Evolutionary conservation across 2,888 invertebrate species (phyloP).

Genomic region (Melieria omissa): DNA sequence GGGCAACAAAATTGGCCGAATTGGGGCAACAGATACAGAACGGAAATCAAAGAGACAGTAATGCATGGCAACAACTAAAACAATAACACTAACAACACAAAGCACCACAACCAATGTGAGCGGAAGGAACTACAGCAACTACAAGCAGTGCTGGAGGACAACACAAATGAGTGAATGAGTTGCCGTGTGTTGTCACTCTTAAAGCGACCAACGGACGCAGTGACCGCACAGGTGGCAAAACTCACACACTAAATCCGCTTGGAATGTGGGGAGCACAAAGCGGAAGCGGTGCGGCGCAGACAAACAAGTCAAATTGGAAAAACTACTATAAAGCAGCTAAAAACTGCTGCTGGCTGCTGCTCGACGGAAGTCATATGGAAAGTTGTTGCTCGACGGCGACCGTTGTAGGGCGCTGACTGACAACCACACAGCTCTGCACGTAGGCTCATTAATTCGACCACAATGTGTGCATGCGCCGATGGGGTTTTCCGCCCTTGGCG

Average conservation of each 20-base stretch:
- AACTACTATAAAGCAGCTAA: too few relatives aligned
- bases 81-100: not conserved
- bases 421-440: not conserved
- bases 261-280: too few relatives aligned
- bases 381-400: not conserved
- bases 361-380: too few relatives aligned
- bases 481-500: not conserved
- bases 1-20: too few relatives aligned
- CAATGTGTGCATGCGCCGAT: not conserved
- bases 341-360: too few relatives aligned
- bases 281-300: too few relatives aligned
- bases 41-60: not conserved
- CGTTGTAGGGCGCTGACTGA: too few relatives aligned
- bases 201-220: not conserved
- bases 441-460: slow-evolving; percentile 4
- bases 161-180: not conserved
- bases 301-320: too few relatives aligned
- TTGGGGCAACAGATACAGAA: not conserved
- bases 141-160: not conserved
- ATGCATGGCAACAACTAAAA: not conserved
- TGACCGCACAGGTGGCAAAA: slow-evolving; percentile 7
- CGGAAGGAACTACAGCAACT: not conserved
- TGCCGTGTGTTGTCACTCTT: not conserved
- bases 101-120: not conserved
- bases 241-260: not conserved